These are phyloP conservation scores for Erynnis tages DNA, from an alignment of 2,888 invertebrate species.

Conservation along the genomic window DNA sequence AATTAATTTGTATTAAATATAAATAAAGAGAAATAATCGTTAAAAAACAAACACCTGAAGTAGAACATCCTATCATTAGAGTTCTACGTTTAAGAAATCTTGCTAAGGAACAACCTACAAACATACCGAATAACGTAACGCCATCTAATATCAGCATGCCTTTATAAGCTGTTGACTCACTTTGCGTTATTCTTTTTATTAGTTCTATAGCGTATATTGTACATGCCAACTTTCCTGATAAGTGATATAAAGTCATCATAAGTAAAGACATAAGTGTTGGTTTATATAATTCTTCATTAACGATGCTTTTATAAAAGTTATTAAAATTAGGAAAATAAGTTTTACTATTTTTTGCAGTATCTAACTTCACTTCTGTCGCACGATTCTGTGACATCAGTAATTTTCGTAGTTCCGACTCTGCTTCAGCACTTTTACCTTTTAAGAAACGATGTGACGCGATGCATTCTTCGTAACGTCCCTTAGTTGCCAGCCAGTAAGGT, in stretches of 20 bases:
- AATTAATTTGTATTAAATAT: slow-evolving; percentile 29
- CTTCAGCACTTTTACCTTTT: slow-evolving; percentile 28
- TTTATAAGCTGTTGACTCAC: slow-evolving; percentile 31
- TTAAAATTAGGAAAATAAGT: no score
- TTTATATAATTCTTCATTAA: no score
- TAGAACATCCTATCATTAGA: slow-evolving; percentile 26
- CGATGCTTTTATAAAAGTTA: no score
- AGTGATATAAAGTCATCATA: no score
- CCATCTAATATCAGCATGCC: slow-evolving; percentile 37
- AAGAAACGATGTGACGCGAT: slow-evolving; percentile 30
- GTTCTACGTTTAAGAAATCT: slow-evolving; percentile 4
- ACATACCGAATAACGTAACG: slow-evolving; percentile 18
- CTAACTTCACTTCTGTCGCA: no score
- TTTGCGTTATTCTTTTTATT: slow-evolving; percentile 31
- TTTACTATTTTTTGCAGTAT: no score
- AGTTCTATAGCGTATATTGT: slow-evolving; percentile 35
- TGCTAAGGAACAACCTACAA: not conserved
- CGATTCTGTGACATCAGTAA: no score
- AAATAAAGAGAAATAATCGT: slow-evolving; percentile 33
- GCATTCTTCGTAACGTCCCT: slow-evolving; percentile 32
- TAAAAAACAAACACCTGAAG: slow-evolving; percentile 30
- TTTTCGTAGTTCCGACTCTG: slow-evolving; percentile 28
- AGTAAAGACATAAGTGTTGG: no score
- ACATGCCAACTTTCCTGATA: slow-evolving; percentile 33
- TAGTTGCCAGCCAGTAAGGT: slow-evolving; percentile 34